These are phyloP conservation scores for Polydrusus cervinus DNA, from an alignment of 2,888 invertebrate genomes.

Conservation along the genomic window DNA sequence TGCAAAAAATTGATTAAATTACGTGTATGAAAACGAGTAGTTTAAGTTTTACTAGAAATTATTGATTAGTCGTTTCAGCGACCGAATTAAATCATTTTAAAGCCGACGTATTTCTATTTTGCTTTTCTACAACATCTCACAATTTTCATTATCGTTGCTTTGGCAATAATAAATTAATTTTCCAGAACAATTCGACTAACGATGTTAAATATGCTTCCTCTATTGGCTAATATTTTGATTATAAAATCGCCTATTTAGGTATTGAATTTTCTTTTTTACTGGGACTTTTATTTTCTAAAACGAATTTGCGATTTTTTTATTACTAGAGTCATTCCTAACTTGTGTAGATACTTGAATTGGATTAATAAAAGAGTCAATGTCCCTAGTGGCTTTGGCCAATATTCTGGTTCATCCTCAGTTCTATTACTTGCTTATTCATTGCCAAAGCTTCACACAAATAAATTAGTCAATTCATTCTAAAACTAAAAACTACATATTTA, in stretches of 20 bases:
- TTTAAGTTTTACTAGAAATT: neutral
- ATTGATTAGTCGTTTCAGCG: neutral
- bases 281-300: conserved; percentile 16
- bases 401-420: no score
- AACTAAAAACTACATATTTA: no score
- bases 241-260: conserved; percentile 3
- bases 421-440: no score
- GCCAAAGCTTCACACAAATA: no score
- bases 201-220: conserved; percentile 26
- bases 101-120: neutral
- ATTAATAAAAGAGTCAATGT: no score
- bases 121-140: neutral
- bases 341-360: neutral
- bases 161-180: conserved; percentile 8
- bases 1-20: no score
- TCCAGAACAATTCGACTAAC: conserved; percentile 7
- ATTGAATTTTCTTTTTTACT: conserved; percentile 31
- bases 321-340: neutral
- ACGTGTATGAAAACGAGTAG: no score
- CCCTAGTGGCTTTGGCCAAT: no score
- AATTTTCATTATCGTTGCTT: conserved; percentile 12
- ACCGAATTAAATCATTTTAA: neutral
- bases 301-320: neutral
- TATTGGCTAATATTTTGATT: conserved; percentile 18
- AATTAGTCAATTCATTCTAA: no score